These are phyloP conservation scores for Sebastolobus altivelis DNA, from an alignment of 2,797 vertebrate species.

Conservation along the genomic window DNA sequence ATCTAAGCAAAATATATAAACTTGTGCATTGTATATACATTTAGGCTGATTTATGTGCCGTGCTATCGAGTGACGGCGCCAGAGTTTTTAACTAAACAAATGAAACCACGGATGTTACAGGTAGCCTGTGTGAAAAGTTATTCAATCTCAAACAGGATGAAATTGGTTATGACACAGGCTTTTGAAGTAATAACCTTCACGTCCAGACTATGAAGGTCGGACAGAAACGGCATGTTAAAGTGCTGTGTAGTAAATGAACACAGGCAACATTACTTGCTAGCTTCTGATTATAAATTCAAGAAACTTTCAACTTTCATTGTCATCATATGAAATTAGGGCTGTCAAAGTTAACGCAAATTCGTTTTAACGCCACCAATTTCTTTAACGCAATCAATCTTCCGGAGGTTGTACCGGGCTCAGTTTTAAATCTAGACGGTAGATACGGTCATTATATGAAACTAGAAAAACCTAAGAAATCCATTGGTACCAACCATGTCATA, in stretches of 20 bases:
- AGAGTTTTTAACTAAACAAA: neutral
- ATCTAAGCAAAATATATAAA: neutral
- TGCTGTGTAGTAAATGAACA: neutral
- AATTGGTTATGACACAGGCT: neutral
- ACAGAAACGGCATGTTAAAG: neutral
- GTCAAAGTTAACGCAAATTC: too few species aligned
- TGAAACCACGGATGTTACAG: neutral
- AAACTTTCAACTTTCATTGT: neutral
- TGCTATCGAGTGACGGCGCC: neutral
- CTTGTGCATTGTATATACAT: neutral
- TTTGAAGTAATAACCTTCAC: constrained; percentile 1
- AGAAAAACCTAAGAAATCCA: too few species aligned
- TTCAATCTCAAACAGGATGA: neutral
- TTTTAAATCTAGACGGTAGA: too few species aligned
- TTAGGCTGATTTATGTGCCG: neutral
- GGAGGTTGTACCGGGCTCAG: too few species aligned
- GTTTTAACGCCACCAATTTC: too few species aligned
- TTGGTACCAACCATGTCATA: too few species aligned
- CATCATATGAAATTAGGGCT: neutral
- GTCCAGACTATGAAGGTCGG: neutral
- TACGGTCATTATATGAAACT: too few species aligned
- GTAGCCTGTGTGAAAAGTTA: neutral
- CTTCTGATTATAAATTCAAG: neutral
- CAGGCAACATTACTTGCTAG: neutral
- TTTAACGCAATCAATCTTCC: too few species aligned